A percentile compares a stretch with the other conserved stretches of the same genome.
Evolutionary conservation across 23 tunicate genomes (phyloP).

Genomic region (Botrylloides violaceus): DNA sequence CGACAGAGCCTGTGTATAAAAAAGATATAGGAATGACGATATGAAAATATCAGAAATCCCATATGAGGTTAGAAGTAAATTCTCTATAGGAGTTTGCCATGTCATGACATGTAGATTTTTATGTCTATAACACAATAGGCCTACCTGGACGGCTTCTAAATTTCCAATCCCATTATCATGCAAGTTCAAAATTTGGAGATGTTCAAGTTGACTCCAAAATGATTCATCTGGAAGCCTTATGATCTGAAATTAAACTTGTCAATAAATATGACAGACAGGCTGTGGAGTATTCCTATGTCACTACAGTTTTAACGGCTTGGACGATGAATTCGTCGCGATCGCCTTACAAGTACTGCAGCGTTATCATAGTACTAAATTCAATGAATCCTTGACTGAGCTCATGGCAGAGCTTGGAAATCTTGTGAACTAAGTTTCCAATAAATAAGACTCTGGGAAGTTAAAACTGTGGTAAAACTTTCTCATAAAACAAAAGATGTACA

Average conservation of each 20-base stretch:
- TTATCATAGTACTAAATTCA: too few species aligned
- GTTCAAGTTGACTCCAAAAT: slow-evolving; percentile 60
- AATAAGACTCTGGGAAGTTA: too few species aligned
- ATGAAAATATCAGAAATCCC: neutral
- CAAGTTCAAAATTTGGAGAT: slow-evolving; percentile 49
- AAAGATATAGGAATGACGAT: neutral
- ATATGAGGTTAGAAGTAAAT: neutral
- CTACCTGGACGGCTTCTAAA: slow-evolving; percentile 37
- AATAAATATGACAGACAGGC: too few species aligned
- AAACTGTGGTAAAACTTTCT: too few species aligned
- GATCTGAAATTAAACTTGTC: slow-evolving; percentile 27
- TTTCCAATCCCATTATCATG: slow-evolving; percentile 85
- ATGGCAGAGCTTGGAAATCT: too few species aligned
- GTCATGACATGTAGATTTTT: neutral
- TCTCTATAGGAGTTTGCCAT: neutral
- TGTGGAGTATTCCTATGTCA: too few species aligned
- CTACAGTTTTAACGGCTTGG: too few species aligned
- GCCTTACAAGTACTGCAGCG: too few species aligned
- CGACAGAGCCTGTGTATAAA: slow-evolving; percentile 22
- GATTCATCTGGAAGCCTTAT: slow-evolving; percentile 68
- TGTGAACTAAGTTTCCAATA: too few species aligned
- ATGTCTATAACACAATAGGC: neutral
- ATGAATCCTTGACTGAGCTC: too few species aligned
- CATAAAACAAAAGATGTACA: too few species aligned
- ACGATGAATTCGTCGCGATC: too few species aligned